Evolutionary conservation across 2,888 invertebrate species (phyloP), one percentile per base, ranked within the genome.

Genomic region (Candidula unifasciata): DNA sequence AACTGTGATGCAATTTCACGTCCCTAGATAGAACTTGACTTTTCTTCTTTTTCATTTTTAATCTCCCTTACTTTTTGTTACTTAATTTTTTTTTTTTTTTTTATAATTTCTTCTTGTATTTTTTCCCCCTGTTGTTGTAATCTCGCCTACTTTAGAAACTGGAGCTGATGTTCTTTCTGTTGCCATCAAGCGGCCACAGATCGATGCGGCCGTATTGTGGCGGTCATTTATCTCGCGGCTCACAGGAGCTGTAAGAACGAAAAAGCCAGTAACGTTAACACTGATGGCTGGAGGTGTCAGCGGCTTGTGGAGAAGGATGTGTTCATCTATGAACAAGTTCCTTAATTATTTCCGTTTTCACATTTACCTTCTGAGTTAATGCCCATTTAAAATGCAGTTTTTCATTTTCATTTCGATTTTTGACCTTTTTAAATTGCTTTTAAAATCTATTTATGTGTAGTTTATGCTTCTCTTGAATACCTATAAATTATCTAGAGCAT

Each of bases 1-100:
- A 74, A 44, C 74, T 82, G 82, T 82, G 82, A 82, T 82, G 82
- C 74, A 82, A 82, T 82, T 82, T 74, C 37, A 44, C 60, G 64
- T 79, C 79, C 68, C 52, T 18, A 33, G 79, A 64, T 64, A 78
- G 33, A 33, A 60, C 54, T 54, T 54, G 74, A 74, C 30, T 74
- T 74, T 73, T 69, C 35, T 69, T n/a, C 35, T 37, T 3, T 18
- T 44, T 44, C 13, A 44, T 6, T 44, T 44, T 44, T 44, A 44
- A 44, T 44, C 13, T 44, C 44, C 44, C 44, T 44, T 44, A 44
- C 44, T 44, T 44, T 44, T 44, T 44, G 44, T 44, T 44, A 44
- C 44, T 44, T 44, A 44, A 13, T 44, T 44, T 44, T 13, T 44
- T 44, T 44, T 44, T 44, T n/a, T 10, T 44, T 13, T 13, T 13